Evolutionary conservation across 2,888 invertebrate genomes (phyloP).

Genomic region (Spilosoma lubricipeda): DNA sequence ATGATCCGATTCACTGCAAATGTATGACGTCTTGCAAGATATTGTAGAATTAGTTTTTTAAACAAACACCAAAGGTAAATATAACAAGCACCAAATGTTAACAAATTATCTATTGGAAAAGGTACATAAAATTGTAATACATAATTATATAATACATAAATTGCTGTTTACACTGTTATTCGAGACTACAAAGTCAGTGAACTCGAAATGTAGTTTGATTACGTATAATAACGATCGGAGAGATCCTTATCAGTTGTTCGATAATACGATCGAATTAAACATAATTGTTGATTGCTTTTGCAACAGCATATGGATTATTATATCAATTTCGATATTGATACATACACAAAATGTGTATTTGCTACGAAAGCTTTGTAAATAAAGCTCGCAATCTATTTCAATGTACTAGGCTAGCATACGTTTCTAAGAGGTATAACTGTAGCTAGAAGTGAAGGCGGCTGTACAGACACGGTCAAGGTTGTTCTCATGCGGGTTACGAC

Average conservation of each 20-base stretch:
- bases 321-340: not conserved
- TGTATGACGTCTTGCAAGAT: no score
- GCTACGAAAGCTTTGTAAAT: conserved; percentile 21
- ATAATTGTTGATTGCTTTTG: not conserved
- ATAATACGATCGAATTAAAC: not conserved
- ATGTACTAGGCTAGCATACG: conserved; percentile 61
- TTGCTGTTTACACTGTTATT: not conserved
- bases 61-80: not conserved
- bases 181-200: not conserved
- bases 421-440: conserved; percentile 53
- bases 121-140: not conserved
- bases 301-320: not conserved
- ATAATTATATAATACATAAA: not conserved
- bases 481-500: conserved; percentile 42
- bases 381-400: conserved; percentile 41
- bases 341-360: not conserved
- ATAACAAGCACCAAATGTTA: not conserved
- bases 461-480: conserved; percentile 65
- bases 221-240: not conserved
- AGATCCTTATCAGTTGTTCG: not conserved
- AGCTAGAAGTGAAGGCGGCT: conserved; percentile 54
- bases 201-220: not conserved
- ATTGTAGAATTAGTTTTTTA: no score
- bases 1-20: no score
- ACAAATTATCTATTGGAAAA: not conserved